A percentile compares a stretch with the other conserved stretches of the same genome.
Conservation (phyloP, 2,797 vertebrate species). For the Chaetophractus vellerosus region DNA sequence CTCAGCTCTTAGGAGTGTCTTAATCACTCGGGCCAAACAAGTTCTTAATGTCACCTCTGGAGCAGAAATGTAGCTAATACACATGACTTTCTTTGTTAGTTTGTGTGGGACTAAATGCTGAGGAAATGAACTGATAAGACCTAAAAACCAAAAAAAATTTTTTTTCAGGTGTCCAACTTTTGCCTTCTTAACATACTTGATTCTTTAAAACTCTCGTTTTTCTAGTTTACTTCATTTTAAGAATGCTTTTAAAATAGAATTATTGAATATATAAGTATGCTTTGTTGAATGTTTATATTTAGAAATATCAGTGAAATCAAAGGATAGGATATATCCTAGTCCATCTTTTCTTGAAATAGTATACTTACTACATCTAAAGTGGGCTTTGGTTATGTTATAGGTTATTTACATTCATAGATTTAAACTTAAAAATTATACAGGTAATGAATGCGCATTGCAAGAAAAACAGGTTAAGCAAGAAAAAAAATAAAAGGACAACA, state of each 20-base stretch:
- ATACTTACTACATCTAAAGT: slow-evolving; percentile 33
- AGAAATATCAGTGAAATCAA: slow-evolving; percentile 54
- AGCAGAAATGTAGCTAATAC: slow-evolving; percentile 52
- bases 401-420: slow-evolving; percentile 33
- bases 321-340: slow-evolving; percentile 31
- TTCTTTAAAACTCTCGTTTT: slow-evolving; percentile 9
- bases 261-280: background rate
- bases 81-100: slow-evolving; percentile 27
- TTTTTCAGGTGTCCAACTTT: background rate
- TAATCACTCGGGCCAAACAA: slow-evolving; percentile 32
- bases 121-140: slow-evolving; percentile 12
- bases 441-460: background rate
- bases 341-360: slow-evolving; percentile 25
- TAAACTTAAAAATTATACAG: slow-evolving; percentile 30
- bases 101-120: slow-evolving; percentile 51
- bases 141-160: background rate
- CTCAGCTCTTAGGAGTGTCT: slow-evolving; percentile 46
- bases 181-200: background rate
- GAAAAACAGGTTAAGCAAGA: slow-evolving; percentile 37
- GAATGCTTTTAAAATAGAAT: slow-evolving; percentile 25
- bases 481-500: slow-evolving; percentile 1
- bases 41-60: slow-evolving; percentile 50
- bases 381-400: slow-evolving; percentile 42
- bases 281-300: slow-evolving; percentile 64
- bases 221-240: background rate